Conservation (phyloP, 2,113 vertebrate genomes). For the Myrmecobius fasciatus region DNA sequence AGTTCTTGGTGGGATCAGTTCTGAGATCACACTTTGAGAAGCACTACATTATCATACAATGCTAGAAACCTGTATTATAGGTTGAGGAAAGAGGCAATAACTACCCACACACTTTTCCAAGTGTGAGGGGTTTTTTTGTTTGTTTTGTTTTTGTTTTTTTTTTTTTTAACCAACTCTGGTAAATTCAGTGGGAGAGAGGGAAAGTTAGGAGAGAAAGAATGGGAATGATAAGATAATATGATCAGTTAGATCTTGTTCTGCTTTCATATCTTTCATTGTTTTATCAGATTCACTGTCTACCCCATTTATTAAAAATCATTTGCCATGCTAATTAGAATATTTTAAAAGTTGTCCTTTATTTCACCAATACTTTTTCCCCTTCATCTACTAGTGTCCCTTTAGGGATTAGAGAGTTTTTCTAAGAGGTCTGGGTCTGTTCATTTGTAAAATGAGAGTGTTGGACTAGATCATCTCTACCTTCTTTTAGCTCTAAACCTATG, state of each 20-base stretch:
- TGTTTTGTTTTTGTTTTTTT: no score
- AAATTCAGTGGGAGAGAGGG: background rate
- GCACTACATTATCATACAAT: background rate
- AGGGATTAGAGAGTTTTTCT: background rate
- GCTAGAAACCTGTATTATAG: background rate
- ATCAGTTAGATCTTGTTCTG: background rate
- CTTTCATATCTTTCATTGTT: background rate
- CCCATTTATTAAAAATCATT: background rate
- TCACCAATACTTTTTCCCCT: background rate
- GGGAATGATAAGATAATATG: background rate
- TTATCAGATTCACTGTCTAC: background rate
- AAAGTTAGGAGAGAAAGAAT: background rate
- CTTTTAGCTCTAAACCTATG: background rate
- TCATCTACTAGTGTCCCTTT: background rate
- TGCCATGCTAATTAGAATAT: background rate
- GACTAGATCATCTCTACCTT: no score
- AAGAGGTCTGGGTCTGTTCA: background rate
- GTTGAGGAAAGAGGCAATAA: background rate
- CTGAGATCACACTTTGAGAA: background rate
- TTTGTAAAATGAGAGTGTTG: no score
- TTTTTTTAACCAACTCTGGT: background rate
- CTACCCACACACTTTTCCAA: no score
- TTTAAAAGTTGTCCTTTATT: background rate
- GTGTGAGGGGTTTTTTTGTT: no score
- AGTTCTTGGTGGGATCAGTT: background rate